phyloP scores from a whole-genome alignment of 1,140 invertebrate genomes.

The Laupala kohalensis region DNA sequence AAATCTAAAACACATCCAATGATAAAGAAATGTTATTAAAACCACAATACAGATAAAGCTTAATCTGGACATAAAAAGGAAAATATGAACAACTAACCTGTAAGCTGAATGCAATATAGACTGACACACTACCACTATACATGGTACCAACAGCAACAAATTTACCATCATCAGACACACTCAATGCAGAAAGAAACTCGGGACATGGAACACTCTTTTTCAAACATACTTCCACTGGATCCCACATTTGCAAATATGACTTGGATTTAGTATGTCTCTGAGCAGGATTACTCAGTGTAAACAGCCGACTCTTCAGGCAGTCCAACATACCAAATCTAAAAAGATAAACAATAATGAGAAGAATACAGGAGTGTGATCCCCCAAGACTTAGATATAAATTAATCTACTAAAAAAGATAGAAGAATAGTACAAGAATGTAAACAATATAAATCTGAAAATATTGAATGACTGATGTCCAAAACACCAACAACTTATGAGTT shows the following conservation, averaged over 20 bases:
- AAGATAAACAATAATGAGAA: not conserved
- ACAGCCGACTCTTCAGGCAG: slow-evolving; percentile 51
- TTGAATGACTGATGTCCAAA: too few relatives aligned
- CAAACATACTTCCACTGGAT: slow-evolving; percentile 38
- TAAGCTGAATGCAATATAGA: slow-evolving; percentile 84
- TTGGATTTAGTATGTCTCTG: slow-evolving; percentile 49
- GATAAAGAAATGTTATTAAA: too few relatives aligned
- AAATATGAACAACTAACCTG: slow-evolving; percentile 1
- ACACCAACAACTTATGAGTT: too few relatives aligned
- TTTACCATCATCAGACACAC: slow-evolving; percentile 78
- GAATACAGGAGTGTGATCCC: not conserved
- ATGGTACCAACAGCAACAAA: slow-evolving; percentile 87
- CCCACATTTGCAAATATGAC: slow-evolving; percentile 48
- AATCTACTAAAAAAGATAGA: too few relatives aligned
- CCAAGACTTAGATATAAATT: not conserved
- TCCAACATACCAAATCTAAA: slow-evolving; percentile 50
- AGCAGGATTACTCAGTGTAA: slow-evolving; percentile 68
- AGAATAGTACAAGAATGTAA: too few relatives aligned
- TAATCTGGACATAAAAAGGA: too few relatives aligned
- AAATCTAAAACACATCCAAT: too few relatives aligned
- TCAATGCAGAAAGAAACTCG: slow-evolving; percentile 71
- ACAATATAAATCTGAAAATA: too few relatives aligned
- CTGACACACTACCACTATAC: slow-evolving; percentile 78
- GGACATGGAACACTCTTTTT: slow-evolving; percentile 36
- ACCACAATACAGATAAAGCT: too few relatives aligned